A percentile compares a stretch with the other conserved stretches of the same genome.
phyloP scores from a whole-genome alignment of 2,888 invertebrate genomes.

The Amphipyra berbera region DNA sequence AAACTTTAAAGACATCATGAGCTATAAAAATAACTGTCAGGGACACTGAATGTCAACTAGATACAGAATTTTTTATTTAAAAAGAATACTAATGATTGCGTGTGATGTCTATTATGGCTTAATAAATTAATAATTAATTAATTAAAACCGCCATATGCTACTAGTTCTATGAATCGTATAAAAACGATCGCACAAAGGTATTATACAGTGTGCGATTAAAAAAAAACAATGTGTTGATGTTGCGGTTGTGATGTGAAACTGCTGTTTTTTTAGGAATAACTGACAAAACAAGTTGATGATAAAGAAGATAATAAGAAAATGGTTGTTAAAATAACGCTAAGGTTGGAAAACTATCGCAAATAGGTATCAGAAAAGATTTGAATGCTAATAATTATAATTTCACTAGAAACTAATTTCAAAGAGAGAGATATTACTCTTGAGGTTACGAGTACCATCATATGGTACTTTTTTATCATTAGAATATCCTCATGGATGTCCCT shows the following conservation, averaged over 20 bases:
- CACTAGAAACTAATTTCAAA: no score
- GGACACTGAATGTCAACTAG: constrained; percentile 1
- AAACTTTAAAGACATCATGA: neutral
- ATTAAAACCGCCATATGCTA: constrained; percentile 38
- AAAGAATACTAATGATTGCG: constrained; percentile 35
- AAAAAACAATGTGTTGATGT: constrained; percentile 38
- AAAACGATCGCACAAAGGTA: constrained; percentile 37
- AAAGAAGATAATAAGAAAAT: neutral
- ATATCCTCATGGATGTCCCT: no score
- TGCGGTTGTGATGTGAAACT: neutral
- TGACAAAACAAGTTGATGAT: neutral
- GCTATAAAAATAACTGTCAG: constrained; percentile 28
- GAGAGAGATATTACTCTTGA: no score
- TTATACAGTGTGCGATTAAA: constrained; percentile 42
- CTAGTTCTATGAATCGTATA: constrained; percentile 46
- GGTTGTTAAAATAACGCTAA: neutral
- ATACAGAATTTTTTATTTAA: constrained; percentile 11
- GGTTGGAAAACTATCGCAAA: neutral
- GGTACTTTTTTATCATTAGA: no score
- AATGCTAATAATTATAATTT: no score
- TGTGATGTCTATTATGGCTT: constrained; percentile 48
- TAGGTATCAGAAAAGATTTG: neutral
- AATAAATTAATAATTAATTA: constrained; percentile 48
- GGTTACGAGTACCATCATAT: no score
- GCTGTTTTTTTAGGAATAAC: neutral